A percentile compares a stretch with the other conserved stretches of the same genome.
Evolutionary conservation across 2,888 invertebrate genomes (phyloP).

Genomic region (Helobdella robusta): DNA sequence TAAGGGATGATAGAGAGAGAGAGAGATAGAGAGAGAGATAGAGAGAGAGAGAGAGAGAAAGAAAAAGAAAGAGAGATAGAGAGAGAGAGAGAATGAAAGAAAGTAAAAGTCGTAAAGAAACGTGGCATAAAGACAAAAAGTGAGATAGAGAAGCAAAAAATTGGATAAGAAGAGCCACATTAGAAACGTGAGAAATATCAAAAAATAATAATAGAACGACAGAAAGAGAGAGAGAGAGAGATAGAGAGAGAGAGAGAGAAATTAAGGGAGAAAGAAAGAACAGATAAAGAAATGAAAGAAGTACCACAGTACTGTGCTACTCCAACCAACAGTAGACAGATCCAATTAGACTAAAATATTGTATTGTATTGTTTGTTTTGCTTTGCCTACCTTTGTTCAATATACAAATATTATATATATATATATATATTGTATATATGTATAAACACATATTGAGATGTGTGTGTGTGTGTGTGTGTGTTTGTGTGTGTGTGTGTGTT

Average conservation of each 20-base stretch:
- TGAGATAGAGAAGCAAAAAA: not conserved
- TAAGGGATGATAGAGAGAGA: no score
- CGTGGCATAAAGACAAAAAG: not conserved
- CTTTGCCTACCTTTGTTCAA: no score
- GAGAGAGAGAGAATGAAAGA: not conserved
- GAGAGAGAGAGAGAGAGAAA: not conserved
- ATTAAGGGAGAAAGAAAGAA: not conserved
- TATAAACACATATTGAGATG: no score
- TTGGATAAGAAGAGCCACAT: not conserved
- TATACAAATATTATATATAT: no score
- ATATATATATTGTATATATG: no score
- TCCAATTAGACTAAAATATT: not conserved
- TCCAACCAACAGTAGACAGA: no score
- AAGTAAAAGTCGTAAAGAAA: not conserved
- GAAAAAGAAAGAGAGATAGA: not conserved
- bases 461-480: no score
- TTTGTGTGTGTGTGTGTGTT: no score
- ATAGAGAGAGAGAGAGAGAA: not conserved
- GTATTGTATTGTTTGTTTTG: no score
- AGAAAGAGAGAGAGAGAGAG: not conserved
- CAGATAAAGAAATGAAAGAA: not conserved
- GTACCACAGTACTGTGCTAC: no score
- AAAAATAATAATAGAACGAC: not conserved
- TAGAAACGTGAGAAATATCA: not conserved
- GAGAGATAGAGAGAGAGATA: not conserved